These are phyloP conservation scores for Pantherophis vulpinus DNA, from an alignment of 2,797 vertebrate genomes.

Conservation along the genomic window DNA sequence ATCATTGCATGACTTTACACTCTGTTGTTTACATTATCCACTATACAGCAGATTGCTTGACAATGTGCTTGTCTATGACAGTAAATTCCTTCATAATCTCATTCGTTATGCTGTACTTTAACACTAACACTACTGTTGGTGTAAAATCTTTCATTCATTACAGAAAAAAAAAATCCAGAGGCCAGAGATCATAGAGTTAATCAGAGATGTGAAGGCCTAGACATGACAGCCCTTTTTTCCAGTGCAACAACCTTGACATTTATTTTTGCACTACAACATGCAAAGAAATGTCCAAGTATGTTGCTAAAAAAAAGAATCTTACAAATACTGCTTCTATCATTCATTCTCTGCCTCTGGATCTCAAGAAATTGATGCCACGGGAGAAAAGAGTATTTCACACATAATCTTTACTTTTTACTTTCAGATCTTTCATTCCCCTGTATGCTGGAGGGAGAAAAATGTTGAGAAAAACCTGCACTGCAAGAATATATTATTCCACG, in stretches of 20 bases:
- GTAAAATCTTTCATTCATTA: conserved; percentile 15
- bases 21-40: background rate
- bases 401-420: background rate
- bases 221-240: background rate
- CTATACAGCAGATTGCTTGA: background rate
- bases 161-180: background rate
- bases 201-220: conserved; percentile 6
- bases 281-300: background rate
- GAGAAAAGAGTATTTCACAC: background rate
- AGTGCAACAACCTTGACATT: conserved; percentile 13
- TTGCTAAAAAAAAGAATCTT: background rate
- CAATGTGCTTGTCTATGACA: conserved; percentile 8
- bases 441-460: background rate
- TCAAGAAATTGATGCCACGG: background rate
- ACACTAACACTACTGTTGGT: background rate
- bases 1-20: background rate
- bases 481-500: background rate
- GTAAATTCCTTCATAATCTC: background rate
- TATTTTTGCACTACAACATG: conserved; percentile 2
- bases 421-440: background rate
- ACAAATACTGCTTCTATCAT: background rate
- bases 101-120: background rate
- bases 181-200: conserved; percentile 11
- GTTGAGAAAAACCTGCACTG: background rate
- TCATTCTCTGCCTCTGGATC: background rate